A percentile compares a stretch with the other conserved stretches of the same genome.
phyloP scores from a whole-genome alignment of 2,113 vertebrate genomes.

The Epinephelus moara region DNA sequence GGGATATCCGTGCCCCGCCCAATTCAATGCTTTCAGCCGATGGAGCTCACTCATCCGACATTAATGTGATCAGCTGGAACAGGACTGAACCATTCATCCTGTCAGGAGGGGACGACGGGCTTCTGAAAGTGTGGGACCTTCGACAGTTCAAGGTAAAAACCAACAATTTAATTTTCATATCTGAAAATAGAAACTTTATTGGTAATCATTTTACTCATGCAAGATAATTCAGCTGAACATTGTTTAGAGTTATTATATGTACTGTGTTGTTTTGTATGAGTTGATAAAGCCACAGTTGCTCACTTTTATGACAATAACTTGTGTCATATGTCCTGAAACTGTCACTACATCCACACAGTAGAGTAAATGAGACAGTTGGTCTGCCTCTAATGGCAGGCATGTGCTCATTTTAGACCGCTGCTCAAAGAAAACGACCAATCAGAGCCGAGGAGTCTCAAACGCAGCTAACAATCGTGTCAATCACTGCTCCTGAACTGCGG shows the following conservation, averaged over 20 bases:
- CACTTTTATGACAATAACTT: too few relatives aligned
- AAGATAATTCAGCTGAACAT: background rate
- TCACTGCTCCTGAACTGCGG: too few relatives aligned
- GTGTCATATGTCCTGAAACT: too few relatives aligned
- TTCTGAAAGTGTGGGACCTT: slow-evolving; percentile 92
- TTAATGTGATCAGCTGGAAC: slow-evolving; percentile 95
- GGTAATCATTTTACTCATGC: background rate
- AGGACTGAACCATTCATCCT: slow-evolving; percentile 90
- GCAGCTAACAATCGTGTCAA: too few relatives aligned
- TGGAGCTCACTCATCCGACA: slow-evolving; percentile 87
- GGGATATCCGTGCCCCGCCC: slow-evolving; percentile 90
- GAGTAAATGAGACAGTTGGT: too few relatives aligned
- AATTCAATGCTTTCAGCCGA: slow-evolving; percentile 90
- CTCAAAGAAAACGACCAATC: too few relatives aligned
- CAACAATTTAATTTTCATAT: background rate
- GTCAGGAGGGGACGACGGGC: slow-evolving; percentile 91
- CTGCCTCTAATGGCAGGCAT: too few relatives aligned
- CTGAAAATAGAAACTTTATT: too few relatives aligned
- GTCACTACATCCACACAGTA: too few relatives aligned
- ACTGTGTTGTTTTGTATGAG: background rate
- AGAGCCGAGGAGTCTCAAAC: too few relatives aligned
- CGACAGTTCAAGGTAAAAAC: slow-evolving; percentile 89
- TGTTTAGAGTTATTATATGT: background rate
- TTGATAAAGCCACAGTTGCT: too few relatives aligned
- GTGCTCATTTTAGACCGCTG: too few relatives aligned